These are phyloP conservation scores for Gorsachius goisagi DNA, from an alignment of 2,113 vertebrate genomes.

Conservation along the genomic window DNA sequence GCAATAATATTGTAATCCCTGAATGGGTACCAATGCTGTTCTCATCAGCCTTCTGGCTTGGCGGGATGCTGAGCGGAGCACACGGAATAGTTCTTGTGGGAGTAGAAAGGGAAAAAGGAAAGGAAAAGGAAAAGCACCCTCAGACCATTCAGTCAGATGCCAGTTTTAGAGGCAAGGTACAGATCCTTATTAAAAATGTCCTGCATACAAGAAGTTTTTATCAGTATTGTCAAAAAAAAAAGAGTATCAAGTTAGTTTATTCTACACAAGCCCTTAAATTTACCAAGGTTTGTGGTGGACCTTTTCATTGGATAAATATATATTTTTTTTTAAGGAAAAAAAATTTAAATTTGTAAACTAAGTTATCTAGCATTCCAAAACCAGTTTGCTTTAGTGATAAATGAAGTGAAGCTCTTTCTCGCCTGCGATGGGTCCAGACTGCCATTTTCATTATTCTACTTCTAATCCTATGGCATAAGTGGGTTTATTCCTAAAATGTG, in stretches of 20 bases:
- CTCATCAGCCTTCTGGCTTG: neutral
- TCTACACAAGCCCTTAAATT: neutral
- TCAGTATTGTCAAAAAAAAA: too few species aligned
- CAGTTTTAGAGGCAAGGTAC: neutral
- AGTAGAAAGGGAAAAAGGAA: neutral
- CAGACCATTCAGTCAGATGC: neutral
- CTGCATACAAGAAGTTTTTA: neutral
- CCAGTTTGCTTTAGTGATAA: neutral
- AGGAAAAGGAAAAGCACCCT: neutral
- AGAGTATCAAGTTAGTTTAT: neutral
- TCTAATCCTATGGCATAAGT: neutral
- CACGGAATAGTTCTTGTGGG: neutral
- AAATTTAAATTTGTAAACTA: neutral
- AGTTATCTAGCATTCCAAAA: neutral
- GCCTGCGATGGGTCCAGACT: neutral
- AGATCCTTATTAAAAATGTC: neutral
- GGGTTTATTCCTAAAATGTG: neutral
- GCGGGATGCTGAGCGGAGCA: neutral
- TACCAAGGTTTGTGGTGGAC: neutral
- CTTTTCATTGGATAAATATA: neutral
- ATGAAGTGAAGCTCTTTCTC: neutral
- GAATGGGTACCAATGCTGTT: neutral
- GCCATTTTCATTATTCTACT: neutral
- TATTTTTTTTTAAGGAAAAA: neutral
- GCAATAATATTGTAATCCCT: neutral